Evolutionary conservation across 2,797 vertebrate genomes (phyloP).

Genomic region (Bufotes viridis): DNA sequence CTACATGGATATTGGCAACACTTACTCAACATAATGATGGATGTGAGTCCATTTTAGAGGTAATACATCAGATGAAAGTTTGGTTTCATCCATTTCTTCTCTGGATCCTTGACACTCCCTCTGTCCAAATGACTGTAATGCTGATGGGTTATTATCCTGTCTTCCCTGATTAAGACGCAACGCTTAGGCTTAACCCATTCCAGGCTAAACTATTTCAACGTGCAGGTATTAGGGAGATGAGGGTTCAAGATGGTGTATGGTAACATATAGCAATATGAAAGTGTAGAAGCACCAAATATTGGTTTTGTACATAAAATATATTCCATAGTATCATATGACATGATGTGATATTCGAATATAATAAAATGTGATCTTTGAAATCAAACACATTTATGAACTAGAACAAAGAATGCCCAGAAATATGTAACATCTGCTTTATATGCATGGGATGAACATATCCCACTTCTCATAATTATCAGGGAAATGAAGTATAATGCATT

Average conservation of each 20-base stretch:
- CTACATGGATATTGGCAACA: background rate
- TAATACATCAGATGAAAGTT: background rate
- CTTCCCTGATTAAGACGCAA: slow-evolving; percentile 41
- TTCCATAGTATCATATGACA: background rate
- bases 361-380: background rate
- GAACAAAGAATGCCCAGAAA: too few species aligned
- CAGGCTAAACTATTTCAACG: background rate
- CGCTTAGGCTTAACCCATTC: slow-evolving; percentile 43
- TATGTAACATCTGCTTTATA: background rate
- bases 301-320: background rate
- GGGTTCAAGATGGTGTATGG: background rate
- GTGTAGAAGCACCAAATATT: background rate
- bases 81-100: slow-evolving; percentile 30
- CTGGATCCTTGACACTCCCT: background rate
- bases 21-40: slow-evolving; percentile 32
- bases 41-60: slow-evolving; percentile 14
- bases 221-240: background rate
- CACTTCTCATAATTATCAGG: too few species aligned
- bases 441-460: too few species aligned
- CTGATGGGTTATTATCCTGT: slow-evolving; percentile 48
- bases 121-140: slow-evolving; percentile 46
- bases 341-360: background rate
- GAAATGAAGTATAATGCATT: too few species aligned
- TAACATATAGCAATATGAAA: background rate
- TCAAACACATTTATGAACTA: background rate